Base-by-base conservation (phyloP, 2,888 invertebrate species). In the Leptinotarsa juncta region DNA sequence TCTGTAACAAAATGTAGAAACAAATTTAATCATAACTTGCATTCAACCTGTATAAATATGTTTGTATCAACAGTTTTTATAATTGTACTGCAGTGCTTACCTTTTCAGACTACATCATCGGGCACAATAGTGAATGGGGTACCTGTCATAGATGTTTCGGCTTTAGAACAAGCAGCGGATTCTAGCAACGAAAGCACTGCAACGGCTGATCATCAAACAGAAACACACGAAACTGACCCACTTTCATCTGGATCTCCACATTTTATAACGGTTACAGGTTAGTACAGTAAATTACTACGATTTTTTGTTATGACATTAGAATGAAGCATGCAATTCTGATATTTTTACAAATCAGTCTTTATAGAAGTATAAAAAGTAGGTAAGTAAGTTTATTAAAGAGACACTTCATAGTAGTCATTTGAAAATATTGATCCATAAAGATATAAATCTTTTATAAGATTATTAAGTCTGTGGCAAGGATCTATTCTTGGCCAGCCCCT, bases 231-330 rank as follows among this genome's bases (percentile, higher is more conserved):
- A 83, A 86, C 88, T 71, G 90, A 90, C 77, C 89, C 89, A n/a
- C 88, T 89, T 55, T 88, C 89, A 32, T 86, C 88, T 72, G 82
- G 83, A 55, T 87, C 91, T 16, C 90, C 91, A 51, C 91, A 92
- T 77, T 94, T 92, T 87, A 94, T 94, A 81, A 92, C 94, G 53
- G 94, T 94, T 49, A 92, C 94, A 83, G 93, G 94, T 93, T 49
- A 70, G 75, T 68, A 32, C 20, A 20, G 15, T 57, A 15, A 20
- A 20, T 57, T 57, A 4, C 10, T 42, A 42, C 3, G 7, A 42
- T 10, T 42, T 42, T 42, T 42, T 10, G 3, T 42, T 10, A 12
- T 42, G 42, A 10, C 10, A 3, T 42, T 42, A 0, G 42, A 42
- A 42, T 42, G 3, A 42, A 42, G 42, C 42, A 42, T 42, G 42